phyloP scores from a whole-genome alignment of 2,113 vertebrate genomes.

The Natator depressus region DNA sequence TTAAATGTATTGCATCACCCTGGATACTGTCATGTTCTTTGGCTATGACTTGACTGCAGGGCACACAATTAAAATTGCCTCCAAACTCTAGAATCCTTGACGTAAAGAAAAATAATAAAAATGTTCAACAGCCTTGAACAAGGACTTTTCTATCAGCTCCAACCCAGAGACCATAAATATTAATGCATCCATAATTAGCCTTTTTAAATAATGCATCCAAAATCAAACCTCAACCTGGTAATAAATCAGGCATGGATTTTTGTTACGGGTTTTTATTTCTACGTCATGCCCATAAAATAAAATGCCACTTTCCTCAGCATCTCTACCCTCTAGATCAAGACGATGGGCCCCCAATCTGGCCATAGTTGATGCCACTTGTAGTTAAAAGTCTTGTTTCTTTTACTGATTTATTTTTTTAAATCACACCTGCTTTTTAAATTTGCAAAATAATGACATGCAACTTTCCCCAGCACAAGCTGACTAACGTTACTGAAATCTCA shows the following conservation, averaged over 20 bases:
- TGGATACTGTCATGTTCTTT: slow-evolving; percentile 52
- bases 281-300: slow-evolving; percentile 51
- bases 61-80: slow-evolving; percentile 52
- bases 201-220: slow-evolving; percentile 78
- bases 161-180: slow-evolving; percentile 71
- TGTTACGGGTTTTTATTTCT: slow-evolving; percentile 46
- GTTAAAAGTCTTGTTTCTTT: slow-evolving; percentile 48
- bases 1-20: slow-evolving; percentile 70
- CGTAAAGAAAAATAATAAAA: slow-evolving; percentile 53
- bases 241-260: slow-evolving; percentile 74
- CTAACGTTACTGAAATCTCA: slow-evolving; percentile 58
- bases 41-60: slow-evolving; percentile 44
- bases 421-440: slow-evolving; percentile 48
- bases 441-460: slow-evolving; percentile 53
- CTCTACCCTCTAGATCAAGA: background rate
- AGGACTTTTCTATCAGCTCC: slow-evolving; percentile 70
- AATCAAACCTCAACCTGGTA: slow-evolving; percentile 75
- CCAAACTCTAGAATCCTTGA: slow-evolving; percentile 53
- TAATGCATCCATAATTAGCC: slow-evolving; percentile 76
- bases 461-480: slow-evolving; percentile 45
- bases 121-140: slow-evolving; percentile 62
- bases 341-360: background rate
- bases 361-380: background rate
- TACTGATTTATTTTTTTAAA: slow-evolving; percentile 18
- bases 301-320: slow-evolving; percentile 42